Evolutionary conservation across 2,797 vertebrate genomes (phyloP).

Genomic region (Emys orbicularis): DNA sequence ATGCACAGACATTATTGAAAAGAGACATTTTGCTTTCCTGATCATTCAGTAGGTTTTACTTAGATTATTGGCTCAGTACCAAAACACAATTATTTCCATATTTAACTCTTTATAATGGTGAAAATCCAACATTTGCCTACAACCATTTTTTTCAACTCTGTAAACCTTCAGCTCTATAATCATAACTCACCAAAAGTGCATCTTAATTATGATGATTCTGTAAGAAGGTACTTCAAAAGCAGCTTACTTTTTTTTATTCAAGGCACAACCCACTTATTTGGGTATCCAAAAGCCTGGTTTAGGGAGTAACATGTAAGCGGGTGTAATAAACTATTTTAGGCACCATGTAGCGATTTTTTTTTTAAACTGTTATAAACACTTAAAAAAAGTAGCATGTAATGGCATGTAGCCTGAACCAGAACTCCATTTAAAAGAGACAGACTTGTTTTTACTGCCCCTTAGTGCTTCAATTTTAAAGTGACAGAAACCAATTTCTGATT

Average conservation of each 20-base stretch:
- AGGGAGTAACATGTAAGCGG: not conserved
- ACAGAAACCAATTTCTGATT: conserved; percentile 82
- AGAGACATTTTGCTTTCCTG: not conserved
- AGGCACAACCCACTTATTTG: not conserved
- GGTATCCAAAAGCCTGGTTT: conserved; percentile 23
- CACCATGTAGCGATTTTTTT: not conserved
- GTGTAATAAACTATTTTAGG: conserved; percentile 13
- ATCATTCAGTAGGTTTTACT: not conserved
- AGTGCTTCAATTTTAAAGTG: conserved; percentile 81
- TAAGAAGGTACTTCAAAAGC: not conserved
- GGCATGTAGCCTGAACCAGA: conserved; percentile 50
- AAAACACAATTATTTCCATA: conserved; percentile 28
- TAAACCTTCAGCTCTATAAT: not conserved
- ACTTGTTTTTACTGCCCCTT: conserved; percentile 82
- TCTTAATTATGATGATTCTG: not conserved
- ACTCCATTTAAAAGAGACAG: conserved; percentile 66
- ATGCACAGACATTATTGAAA: not conserved
- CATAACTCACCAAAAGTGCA: not conserved
- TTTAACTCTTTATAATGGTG: conserved; percentile 41
- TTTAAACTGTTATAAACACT: not conserved
- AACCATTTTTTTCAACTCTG: conserved; percentile 32
- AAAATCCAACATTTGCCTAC: conserved; percentile 37
- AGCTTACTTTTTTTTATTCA: not conserved
- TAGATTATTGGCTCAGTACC: not conserved
- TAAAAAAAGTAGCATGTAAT: conserved; percentile 1